Percentiles rank a stretch among this genome's conserved stretches.
Evolutionary conservation across 2,888 invertebrate species (phyloP).

Genomic region (Hydropsyche betteni): DNA sequence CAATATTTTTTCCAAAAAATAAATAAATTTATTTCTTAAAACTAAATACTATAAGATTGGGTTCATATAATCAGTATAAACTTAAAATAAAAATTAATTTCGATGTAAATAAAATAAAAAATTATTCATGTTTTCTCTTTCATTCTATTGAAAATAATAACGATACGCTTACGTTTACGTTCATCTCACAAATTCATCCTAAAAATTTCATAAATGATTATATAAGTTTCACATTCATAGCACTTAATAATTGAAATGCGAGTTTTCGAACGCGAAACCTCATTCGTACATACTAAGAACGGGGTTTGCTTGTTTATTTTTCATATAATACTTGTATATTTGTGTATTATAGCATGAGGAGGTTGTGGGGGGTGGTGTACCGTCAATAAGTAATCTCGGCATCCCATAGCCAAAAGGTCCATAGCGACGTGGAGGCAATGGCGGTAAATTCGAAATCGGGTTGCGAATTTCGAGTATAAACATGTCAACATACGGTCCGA

Average conservation of each 20-base stretch:
- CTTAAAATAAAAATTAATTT: too few relatives aligned
- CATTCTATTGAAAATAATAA: too few relatives aligned
- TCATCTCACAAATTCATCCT: too few relatives aligned
- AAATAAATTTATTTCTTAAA: too few relatives aligned
- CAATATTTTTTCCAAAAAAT: too few relatives aligned
- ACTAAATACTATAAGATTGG: too few relatives aligned
- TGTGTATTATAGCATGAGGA: neutral
- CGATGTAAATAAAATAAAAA: too few relatives aligned
- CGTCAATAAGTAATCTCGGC: conserved; percentile 2
- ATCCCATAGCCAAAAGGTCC: neutral
- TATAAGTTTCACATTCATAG: neutral
- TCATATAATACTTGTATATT: neutral
- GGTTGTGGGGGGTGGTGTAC: neutral
- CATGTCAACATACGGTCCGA: conserved; percentile 1
- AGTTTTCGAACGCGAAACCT: neutral
- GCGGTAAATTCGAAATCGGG: too few relatives aligned
- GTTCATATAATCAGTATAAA: too few relatives aligned
- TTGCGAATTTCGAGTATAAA: conserved; percentile 5
- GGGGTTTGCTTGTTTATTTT: neutral
- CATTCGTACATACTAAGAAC: neutral
- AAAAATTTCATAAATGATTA: too few relatives aligned
- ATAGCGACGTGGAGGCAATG: neutral
- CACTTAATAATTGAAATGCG: neutral
- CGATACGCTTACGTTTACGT: too few relatives aligned
- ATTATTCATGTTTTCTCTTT: too few relatives aligned